These are phyloP conservation scores for Xylocampa areola DNA, from an alignment of 2,888 invertebrate genomes.

Conservation along the genomic window DNA sequence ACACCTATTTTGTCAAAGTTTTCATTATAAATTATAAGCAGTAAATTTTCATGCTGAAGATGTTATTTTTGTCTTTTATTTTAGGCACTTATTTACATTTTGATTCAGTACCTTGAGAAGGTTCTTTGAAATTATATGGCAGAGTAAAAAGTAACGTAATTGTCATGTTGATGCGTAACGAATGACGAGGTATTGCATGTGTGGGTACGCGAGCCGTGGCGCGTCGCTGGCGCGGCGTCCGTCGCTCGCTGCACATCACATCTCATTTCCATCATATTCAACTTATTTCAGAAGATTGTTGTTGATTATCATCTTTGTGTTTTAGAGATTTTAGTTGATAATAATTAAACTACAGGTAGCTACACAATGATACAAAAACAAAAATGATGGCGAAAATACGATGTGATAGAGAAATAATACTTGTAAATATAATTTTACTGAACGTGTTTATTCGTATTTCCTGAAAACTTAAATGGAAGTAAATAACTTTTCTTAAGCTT, in stretches of 20 bases:
- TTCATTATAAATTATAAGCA: conserved; percentile 38
- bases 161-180: conserved; percentile 48
- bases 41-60: conserved; percentile 39
- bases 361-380: too few species aligned
- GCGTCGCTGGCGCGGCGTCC: conserved; percentile 9
- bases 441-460: too few species aligned
- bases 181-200: conserved; percentile 35
- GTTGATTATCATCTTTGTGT: too few species aligned
- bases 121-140: conserved; percentile 47
- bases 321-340: too few species aligned
- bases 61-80: conserved; percentile 43
- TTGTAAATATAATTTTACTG: too few species aligned
- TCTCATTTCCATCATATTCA: conserved; percentile 22
- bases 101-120: conserved; percentile 36
- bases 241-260: conserved; percentile 18
- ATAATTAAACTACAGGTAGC: too few species aligned
- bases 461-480: too few species aligned
- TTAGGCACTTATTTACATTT: conserved; percentile 40
- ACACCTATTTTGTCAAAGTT: conserved; percentile 27
- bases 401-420: too few species aligned
- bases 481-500: too few species aligned
- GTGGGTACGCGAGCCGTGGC: conserved; percentile 12
- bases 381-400: too few species aligned
- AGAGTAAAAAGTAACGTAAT: conserved; percentile 49
- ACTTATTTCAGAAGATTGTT: conserved; percentile 13